Percentiles rank a stretch among this genome's conserved stretches.
These are phyloP conservation scores for Hypomesus transpacificus DNA, from an alignment of 2,113 vertebrate species.

Conservation along the genomic window DNA sequence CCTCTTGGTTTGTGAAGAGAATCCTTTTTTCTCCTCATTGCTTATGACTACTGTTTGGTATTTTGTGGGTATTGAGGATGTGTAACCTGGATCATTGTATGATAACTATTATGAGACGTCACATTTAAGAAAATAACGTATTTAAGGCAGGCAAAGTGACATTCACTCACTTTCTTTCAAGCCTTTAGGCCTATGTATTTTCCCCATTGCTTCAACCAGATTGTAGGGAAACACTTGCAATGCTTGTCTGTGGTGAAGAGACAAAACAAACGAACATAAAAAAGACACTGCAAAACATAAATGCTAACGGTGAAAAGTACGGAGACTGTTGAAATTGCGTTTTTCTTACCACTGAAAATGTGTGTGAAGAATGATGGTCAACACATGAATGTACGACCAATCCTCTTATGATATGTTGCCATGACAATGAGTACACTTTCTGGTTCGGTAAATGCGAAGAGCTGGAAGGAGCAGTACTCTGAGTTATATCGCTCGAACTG, in stretches of 20 bases:
- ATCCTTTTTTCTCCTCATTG: conserved; percentile 63
- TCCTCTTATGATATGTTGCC: conserved; percentile 23
- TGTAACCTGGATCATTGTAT: conserved; percentile 23
- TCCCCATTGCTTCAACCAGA: conserved; percentile 10
- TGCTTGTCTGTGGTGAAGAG: no score
- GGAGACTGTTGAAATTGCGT: no score
- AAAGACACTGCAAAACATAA: neutral
- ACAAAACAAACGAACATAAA: neutral
- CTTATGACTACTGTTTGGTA: conserved; percentile 34
- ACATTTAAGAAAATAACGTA: neutral
- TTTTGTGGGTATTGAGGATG: conserved; percentile 65
- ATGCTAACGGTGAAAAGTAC: neutral
- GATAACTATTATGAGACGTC: conserved; percentile 3
- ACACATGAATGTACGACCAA: no score
- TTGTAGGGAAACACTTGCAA: no score
- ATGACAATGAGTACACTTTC: conserved; percentile 29
- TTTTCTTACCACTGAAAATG: no score
- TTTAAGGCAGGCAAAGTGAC: neutral
- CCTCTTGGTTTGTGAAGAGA: conserved; percentile 69
- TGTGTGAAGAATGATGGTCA: no score
- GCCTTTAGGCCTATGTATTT: conserved; percentile 15
- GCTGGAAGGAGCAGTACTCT: neutral
- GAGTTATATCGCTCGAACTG: neutral
- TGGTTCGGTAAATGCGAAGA: neutral
- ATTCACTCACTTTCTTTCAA: conserved; percentile 32